Conservation (phyloP, 1,140 invertebrate genomes). For the Brachionus sp. region DNA sequence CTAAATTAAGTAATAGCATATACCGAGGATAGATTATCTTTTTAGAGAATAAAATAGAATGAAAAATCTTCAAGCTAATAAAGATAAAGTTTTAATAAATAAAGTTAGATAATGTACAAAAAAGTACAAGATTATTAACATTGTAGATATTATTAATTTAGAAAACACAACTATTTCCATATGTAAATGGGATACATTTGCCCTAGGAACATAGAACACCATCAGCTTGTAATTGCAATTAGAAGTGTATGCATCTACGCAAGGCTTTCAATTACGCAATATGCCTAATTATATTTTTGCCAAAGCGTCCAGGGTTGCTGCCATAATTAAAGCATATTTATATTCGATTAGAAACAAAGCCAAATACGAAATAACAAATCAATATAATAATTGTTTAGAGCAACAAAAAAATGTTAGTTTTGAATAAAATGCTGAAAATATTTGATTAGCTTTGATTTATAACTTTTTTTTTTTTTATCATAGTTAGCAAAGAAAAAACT, state of each 20-base stretch:
- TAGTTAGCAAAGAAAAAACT: neutral
- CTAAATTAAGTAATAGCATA: neutral
- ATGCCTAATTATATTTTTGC: neutral
- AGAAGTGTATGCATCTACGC: neutral
- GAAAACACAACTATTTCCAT: neutral
- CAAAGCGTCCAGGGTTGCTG: slow-evolving; percentile 26
- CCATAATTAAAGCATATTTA: slow-evolving; percentile 5
- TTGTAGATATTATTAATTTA: neutral
- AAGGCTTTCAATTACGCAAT: neutral
- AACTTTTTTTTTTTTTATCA: slow-evolving; percentile 42
- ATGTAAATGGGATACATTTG: neutral
- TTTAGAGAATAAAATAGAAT: neutral
- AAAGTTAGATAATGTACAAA: neutral
- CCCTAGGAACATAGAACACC: neutral
- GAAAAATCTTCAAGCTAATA: neutral
- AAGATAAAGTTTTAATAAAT: neutral
- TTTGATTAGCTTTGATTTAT: slow-evolving; percentile 34
- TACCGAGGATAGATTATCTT: neutral
- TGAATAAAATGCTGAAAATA: slow-evolving; percentile 37
- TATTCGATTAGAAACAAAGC: neutral
- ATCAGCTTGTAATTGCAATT: neutral
- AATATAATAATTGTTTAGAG: neutral
- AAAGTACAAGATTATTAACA: neutral
- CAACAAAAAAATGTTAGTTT: neutral
- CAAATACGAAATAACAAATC: neutral